Evolutionary conservation across 2,113 vertebrate genomes (phyloP), one percentile per base, ranked within the genome.

Genomic region (Dolichotis patagonum): DNA sequence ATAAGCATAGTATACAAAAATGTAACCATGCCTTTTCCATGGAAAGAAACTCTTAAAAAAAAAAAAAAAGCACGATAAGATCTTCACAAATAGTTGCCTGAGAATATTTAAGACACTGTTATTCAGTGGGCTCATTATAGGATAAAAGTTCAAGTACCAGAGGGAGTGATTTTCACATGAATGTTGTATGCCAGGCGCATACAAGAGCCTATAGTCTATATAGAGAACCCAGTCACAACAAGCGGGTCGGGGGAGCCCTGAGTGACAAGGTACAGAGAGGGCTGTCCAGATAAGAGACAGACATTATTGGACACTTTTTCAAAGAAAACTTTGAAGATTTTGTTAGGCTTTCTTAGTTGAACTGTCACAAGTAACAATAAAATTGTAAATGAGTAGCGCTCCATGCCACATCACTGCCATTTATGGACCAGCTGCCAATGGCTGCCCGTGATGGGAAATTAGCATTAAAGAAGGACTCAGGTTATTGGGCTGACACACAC

Each of bases 271-370:
- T 83, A 90, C 1, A 97, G 75, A 95, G 81, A 89, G 52, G 75
- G 89, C 91, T 93, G 96, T 82, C 97, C 91, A 86, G 83, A 96
- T 85, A 91, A 94, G 91, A 94, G 85, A 83, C 71, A 88, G 95
- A 94, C 85, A 96, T 97, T 84, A 92, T 78, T 63, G 43, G 85
- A 88, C 65, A 62, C 43, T 16, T 96, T 97, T 81, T 87, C 86
- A 97, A 97, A 97, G 97, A 81, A 84, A 98, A 98, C 94, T 92
- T 90, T 94, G 96, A 97, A 97, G 96, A 97, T 97, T 97, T 89
- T 98, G 94, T 96, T 81, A 95, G 62, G 95, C 95, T 97, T 95
- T 96, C 92, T 95, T 88, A 7, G 1, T 28, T 81, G 80, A 92
- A 83, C 92, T 96, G 96, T 95, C 97, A 97, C 56, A 28, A 83